These are phyloP conservation scores for Leptopilina syphax DNA, from an alignment of 2,888 invertebrate genomes.

Conservation along the genomic window DNA sequence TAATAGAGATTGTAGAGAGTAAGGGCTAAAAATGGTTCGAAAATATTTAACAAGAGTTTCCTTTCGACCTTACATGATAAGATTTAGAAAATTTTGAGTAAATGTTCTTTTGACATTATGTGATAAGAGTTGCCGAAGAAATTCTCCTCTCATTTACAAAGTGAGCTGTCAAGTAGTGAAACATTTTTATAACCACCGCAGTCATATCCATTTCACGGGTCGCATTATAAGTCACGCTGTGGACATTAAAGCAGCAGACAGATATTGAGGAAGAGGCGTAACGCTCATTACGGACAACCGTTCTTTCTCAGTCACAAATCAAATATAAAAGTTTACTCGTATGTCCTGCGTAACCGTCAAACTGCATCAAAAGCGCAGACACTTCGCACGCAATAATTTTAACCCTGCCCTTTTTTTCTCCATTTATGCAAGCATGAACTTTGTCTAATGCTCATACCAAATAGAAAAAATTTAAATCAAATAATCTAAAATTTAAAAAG, in stretches of 20 bases:
- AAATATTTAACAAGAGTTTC: neutral
- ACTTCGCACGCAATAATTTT: slow-evolving; percentile 48
- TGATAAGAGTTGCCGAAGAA: neutral
- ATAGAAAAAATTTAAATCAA: no score
- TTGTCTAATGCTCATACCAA: no score
- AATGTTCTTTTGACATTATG: neutral
- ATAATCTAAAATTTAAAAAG: no score
- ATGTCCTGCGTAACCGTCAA: slow-evolving; percentile 47
- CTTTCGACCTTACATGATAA: no score
- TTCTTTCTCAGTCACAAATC: slow-evolving; percentile 69
- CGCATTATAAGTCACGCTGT: slow-evolving; percentile 48
- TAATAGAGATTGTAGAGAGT: no score
- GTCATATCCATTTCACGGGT: slow-evolving; percentile 38
- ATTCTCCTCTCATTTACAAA: slow-evolving; percentile 22
- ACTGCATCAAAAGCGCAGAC: slow-evolving; percentile 41
- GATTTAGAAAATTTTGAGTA: no score
- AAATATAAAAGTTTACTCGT: slow-evolving; percentile 66
- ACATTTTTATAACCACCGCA: slow-evolving; percentile 37
- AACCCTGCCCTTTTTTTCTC: neutral
- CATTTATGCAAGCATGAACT: neutral
- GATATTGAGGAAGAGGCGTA: slow-evolving; percentile 72
- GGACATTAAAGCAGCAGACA: slow-evolving; percentile 62
- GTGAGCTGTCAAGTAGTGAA: slow-evolving; percentile 25
- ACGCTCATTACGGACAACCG: slow-evolving; percentile 68
- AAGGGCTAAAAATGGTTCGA: neutral